Base-by-base conservation (phyloP, 1,140 invertebrate species). In the Cardiocondyla obscurior region DNA sequence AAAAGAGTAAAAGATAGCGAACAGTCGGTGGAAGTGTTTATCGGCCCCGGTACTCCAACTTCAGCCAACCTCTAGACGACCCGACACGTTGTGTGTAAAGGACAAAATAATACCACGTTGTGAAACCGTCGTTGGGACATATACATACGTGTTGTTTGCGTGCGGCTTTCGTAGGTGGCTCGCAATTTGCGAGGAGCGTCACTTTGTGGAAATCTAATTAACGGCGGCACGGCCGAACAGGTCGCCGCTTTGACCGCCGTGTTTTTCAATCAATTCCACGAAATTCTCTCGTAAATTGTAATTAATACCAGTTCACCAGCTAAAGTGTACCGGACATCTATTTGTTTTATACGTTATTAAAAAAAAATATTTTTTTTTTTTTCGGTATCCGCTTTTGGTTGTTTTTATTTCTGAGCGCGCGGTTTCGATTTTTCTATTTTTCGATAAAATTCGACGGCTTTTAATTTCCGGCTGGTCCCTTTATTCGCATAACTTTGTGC, bases 11-110 rank as follows among this genome's bases (percentile, higher is more conserved):
- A 30, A 42, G 22, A 81, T 19, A 73, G 42, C 25, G 39, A 77
- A 46, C 39, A 60, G 30, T n/a, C 60, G 44, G 36, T 60, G 53
- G 19, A 72, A 57, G 58, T 25, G 58, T 77, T 77, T 69, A 57
- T 69, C 83, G 73, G 65, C 46, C 51, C 74, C 67, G 49, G 51
- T 86, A 82, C 81, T 81, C 74, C 55, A 46, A n/a, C 69, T 46
- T 65, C n/a, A 33, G 46, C 65, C 85, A 85, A 88, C 85, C 86
- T 88, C 86, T 42, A 88, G 86, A 87, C 86, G 86, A 87, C 85
- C 86, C 76, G 74, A 16, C 62, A 58, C 64, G 79, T 86, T 74
- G 72, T 60, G 53, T 84, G 55, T 53, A 28, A 25, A 77, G 81
- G 74, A 87, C 86, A 86, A 87, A 87, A 84, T 84, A 81, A 84